A percentile compares a stretch with the other conserved stretches of the same genome.
Evolutionary conservation across 2,113 vertebrate species (phyloP).

Genomic region (Heteronetta atricapilla): DNA sequence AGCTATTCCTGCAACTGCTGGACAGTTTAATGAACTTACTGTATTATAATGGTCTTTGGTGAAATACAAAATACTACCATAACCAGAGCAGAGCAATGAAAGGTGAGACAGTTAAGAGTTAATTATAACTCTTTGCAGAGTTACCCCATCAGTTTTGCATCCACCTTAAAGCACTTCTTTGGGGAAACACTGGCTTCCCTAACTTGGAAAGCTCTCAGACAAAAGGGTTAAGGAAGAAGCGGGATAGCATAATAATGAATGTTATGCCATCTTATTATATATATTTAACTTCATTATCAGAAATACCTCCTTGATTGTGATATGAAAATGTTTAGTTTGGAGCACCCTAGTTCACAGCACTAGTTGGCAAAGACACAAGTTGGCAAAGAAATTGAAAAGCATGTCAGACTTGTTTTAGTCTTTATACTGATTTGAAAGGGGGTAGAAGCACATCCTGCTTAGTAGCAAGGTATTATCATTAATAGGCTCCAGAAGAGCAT

Average conservation of each 20-base stretch:
- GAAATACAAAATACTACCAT: neutral
- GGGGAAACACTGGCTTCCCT: neutral
- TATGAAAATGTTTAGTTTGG: neutral
- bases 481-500: neutral
- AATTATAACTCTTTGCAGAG: neutral
- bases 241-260: neutral
- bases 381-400: neutral
- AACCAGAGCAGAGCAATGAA: neutral
- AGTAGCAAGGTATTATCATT: neutral
- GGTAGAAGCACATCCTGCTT: neutral
- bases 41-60: neutral
- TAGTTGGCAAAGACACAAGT: neutral
- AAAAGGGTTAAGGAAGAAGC: neutral
- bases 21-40: neutral
- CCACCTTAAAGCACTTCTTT: neutral
- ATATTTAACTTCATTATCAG: neutral
- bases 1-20: neutral
- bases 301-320: neutral
- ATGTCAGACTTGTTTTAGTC: neutral
- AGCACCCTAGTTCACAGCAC: neutral
- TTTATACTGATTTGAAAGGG: neutral
- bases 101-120: neutral
- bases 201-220: neutral
- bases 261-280: accelerated
- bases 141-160: neutral